Evolutionary conservation across 1,140 invertebrate genomes (phyloP).

Genomic region (Bombus balteatus): DNA sequence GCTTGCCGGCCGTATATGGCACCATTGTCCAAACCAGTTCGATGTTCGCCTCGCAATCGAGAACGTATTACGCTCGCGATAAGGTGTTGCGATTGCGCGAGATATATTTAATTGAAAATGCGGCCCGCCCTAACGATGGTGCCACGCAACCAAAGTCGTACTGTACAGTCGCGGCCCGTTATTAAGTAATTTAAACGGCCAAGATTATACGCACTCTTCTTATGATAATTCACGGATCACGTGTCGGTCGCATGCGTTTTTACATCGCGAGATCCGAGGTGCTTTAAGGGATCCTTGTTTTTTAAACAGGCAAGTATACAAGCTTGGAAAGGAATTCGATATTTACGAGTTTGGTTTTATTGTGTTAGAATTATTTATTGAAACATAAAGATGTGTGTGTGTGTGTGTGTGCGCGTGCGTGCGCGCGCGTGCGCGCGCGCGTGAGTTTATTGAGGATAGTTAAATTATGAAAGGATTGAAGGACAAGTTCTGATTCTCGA

Average conservation of each 20-base stretch:
- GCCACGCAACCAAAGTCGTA: conserved; percentile 21
- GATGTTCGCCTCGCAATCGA: conserved; percentile 66
- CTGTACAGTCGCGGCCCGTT: conserved; percentile 15
- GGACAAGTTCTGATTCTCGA: background rate
- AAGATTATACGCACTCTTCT: conserved; percentile 29
- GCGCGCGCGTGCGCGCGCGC: no score
- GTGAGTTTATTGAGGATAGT: background rate
- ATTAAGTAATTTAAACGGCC: conserved; percentile 59
- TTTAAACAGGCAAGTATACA: background rate
- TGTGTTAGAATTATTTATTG: background rate
- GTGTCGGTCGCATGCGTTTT: background rate
- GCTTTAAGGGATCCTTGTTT: background rate
- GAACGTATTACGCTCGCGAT: conserved; percentile 67
- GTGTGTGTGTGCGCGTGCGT: no score
- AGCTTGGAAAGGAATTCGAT: background rate
- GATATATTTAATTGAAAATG: conserved; percentile 72
- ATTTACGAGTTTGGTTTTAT: background rate
- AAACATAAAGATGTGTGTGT: background rate
- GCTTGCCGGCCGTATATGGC: conserved; percentile 56
- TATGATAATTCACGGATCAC: conserved; percentile 42
- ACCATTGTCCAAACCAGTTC: conserved; percentile 69
- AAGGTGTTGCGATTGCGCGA: conserved; percentile 59
- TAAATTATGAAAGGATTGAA: background rate
- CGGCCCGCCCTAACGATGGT: conserved; percentile 55
- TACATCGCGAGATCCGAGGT: background rate